A percentile compares a stretch with the other conserved stretches of the same genome.
phyloP scores from a whole-genome alignment of 1,140 invertebrate genomes.

The Thrips palmi region DNA sequence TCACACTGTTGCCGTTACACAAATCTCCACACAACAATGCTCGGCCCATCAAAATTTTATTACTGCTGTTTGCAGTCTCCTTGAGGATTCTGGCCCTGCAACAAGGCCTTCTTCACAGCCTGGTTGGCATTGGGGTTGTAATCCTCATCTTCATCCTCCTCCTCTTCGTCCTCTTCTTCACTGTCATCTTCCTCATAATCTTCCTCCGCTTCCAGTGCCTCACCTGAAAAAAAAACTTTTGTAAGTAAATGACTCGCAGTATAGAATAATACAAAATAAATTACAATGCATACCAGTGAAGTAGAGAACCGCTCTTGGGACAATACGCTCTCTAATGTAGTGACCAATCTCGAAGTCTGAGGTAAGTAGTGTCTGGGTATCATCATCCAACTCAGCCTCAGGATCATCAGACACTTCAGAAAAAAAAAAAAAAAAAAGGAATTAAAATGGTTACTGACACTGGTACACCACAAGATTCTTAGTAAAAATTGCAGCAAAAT shows the following conservation, averaged over 20 bases:
- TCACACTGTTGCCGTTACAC: too few relatives aligned
- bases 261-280: conserved; percentile 5
- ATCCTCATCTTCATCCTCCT: conserved; percentile 23
- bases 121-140: too few relatives aligned
- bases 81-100: too few relatives aligned
- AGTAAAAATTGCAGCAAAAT: conserved; percentile 5
- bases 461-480: neutral
- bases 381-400: conserved; percentile 52
- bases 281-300: conserved; percentile 50
- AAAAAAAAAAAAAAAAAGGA: conserved; percentile 3
- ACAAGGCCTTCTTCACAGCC: too few relatives aligned
- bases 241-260: neutral
- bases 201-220: conserved; percentile 59
- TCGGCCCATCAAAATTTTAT: too few relatives aligned
- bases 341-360: conserved; percentile 97
- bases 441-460: neutral
- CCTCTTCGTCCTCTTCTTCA: conserved; percentile 26
- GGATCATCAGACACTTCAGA: conserved; percentile 34
- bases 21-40: too few relatives aligned
- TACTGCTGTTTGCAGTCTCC: too few relatives aligned
- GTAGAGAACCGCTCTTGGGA: conserved; percentile 83
- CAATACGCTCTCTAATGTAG: conserved; percentile 82
- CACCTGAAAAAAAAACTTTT: conserved; percentile 24
- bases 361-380: conserved; percentile 55
- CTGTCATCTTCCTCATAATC: conserved; percentile 52